Evolutionary conservation across 2,888 invertebrate genomes (phyloP), one percentile per base, ranked within the genome.

Genomic region (Xestobium rufovillosum): DNA sequence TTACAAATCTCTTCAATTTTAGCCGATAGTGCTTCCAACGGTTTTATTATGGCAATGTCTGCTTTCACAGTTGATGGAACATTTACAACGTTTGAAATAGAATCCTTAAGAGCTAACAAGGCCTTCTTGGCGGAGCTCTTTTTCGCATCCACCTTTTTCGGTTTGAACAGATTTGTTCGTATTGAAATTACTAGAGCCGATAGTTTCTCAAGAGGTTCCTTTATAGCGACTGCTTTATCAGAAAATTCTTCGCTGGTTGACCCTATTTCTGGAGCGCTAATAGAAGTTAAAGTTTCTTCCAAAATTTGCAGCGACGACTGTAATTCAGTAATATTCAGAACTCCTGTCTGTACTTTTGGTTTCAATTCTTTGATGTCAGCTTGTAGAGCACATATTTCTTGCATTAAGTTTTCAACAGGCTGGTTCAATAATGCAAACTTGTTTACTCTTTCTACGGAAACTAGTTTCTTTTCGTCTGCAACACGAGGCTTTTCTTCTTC

Each of bases 161-260:
- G 15, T n/a, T 15, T 14, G 23, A 29, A n/a, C 23, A 38, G 28
- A 31, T 38, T 33, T 27, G 23, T 38, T n/a, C n/a, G n/a, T 6
- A 38, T 19, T 2, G 32, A 33, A 6, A n/a, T 15, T 19, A 33
- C 25, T 2, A 38, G 28, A 1, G 38, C 19, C 15, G 26, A 27
- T 14, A 38, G 9, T 29, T 32, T 38, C 10, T 28, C 8, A n/a
- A 38, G 10, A 2, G 33, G 14, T 1, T 8, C 14, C 23, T 14
- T 23, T 1, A 33, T 16, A 9, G 3, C 1, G 8, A 2, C 6
- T 25, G 33, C 15, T 9, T 14, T 14, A 15, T n/a, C 10, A 3
- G 17, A 28, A 23, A 8, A 8, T 19, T 6, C 2, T 25, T 38
- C 32, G 12, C 16, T 16, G 4, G 25, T 6, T n/a, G n/a, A n/a